Evolutionary conservation across 2,113 vertebrate species (phyloP), one percentile per base, ranked within the genome.

Genomic region (Ondatra zibethicus): DNA sequence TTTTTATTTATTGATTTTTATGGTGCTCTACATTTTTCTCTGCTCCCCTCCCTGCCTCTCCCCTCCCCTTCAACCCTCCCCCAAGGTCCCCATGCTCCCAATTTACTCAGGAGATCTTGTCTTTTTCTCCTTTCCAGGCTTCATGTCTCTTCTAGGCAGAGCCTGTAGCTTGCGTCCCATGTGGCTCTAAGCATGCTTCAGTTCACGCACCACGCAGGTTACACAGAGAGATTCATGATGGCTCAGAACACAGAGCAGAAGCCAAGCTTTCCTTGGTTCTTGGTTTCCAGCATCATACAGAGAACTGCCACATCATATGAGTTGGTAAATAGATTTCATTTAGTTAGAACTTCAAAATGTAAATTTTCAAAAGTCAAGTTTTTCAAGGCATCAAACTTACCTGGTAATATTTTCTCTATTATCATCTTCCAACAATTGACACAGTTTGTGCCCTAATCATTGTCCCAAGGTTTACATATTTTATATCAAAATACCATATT

Each of bases 201-300:
- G 21, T 7, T 25, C 11, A 6, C 29, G 45, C 39, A 29, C n/a
- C 33, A 39, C 2, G 0, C 1, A 3, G 5, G 13, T 50, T 66
- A 17, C 27, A 3, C 2, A 63, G 68, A 29, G 19, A 76, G 72
- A 88, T 50, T 50, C 92, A 63, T 10, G 16, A 31, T 52, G 10
- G 3, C 6, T 76, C 47, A 9, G 42, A 50, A 47, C 33, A 29
- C 2, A 21, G 36, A 58, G 13, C 21, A 50, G 63, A 94, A 96
- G 2, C 25, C 19, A 33, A 11, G 4, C 47, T n/a, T 42, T 61
- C 12, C 42, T 25, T 39, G 58, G 33, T 8, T 47, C n/a, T 84
- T 21, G 7, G 11, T 42, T 21, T 78, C 42, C 3, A 70, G 27
- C 12, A 29, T 13, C 13, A 36, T 55, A 39, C 14, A 61, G 16